phyloP scores from a whole-genome alignment of 2,797 vertebrate genomes.

The Danio tinwini region DNA sequence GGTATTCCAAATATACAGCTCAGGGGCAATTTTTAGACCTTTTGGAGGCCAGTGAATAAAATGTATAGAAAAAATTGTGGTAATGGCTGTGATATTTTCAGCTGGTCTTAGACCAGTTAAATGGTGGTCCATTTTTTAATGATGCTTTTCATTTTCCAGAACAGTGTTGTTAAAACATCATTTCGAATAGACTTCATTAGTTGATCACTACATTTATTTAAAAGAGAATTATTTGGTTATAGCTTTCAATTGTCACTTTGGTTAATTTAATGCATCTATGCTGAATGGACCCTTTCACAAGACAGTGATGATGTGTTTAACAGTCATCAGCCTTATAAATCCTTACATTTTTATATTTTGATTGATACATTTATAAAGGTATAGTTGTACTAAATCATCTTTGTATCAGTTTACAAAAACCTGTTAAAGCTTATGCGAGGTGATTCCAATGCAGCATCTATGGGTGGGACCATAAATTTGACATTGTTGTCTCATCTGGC shows the following conservation, averaged over 20 bases:
- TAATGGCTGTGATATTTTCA: not conserved
- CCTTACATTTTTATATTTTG: too few relatives aligned
- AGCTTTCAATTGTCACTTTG: not conserved
- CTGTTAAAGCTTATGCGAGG: too few relatives aligned
- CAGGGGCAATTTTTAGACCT: not conserved
- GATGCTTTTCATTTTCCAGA: not conserved
- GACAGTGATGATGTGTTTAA: too few relatives aligned
- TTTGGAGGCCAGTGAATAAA: not conserved
- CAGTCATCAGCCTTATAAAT: too few relatives aligned
- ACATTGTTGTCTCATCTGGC: too few relatives aligned
- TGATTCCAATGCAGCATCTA: too few relatives aligned
- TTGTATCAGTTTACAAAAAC: too few relatives aligned
- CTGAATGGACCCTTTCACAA: not conserved
- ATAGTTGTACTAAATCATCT: too few relatives aligned
- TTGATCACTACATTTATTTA: not conserved
- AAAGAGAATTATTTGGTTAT: not conserved
- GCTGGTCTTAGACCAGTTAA: not conserved
- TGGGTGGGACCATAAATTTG: too few relatives aligned
- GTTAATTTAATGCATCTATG: not conserved
- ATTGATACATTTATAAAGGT: too few relatives aligned
- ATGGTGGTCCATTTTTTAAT: not conserved
- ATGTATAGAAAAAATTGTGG: not conserved
- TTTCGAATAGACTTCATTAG: not conserved
- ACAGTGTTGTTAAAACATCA: not conserved
- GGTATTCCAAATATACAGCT: not conserved